Conservation (phyloP, 37 sponge, comb jelly and placozoan genomes). For the Haliclona indistincta region DNA sequence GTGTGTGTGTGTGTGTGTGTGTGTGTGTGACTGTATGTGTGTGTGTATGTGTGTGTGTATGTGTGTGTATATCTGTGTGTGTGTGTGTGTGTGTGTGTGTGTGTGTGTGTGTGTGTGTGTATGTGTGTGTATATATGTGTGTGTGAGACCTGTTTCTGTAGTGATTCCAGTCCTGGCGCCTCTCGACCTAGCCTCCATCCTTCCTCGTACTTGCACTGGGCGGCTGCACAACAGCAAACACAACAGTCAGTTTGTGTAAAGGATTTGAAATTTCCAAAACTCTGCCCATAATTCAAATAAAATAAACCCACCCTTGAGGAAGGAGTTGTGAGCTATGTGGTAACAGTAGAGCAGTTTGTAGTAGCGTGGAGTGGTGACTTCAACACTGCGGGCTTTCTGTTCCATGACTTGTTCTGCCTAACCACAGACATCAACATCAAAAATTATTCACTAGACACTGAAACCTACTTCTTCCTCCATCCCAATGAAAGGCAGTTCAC, state of each 20-base stretch:
- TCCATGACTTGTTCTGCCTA: conserved; percentile 65
- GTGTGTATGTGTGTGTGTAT: conserved; percentile 44
- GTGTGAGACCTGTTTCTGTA: conserved; percentile 38
- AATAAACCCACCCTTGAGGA: conserved; percentile 44
- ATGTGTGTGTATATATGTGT: conserved; percentile 17
- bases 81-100: conserved; percentile 14
- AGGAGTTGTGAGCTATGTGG: conserved; percentile 46
- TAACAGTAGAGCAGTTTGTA: conserved; percentile 78
- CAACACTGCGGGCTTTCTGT: conserved; percentile 56
- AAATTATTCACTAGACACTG: background rate
- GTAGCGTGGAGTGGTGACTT: conserved; percentile 40
- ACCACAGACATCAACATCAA: background rate
- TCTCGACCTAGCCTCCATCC: conserved; percentile 53
- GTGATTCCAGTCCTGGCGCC: conserved; percentile 6
- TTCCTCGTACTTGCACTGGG: conserved; percentile 58
- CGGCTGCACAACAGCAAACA: conserved; percentile 31
- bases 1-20: conserved; percentile 55
- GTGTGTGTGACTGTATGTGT: conserved; percentile 37
- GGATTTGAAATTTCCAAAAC: background rate
- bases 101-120: conserved; percentile 27
- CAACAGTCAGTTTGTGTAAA: background rate
- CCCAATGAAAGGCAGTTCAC: conserved; percentile 47
- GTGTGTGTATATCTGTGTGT: conserved; percentile 44
- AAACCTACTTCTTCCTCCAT: conserved; percentile 65
- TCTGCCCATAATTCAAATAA: background rate